Evolutionary conservation across 2,113 vertebrate species (phyloP).

Genomic region (Sapajus apella): DNA sequence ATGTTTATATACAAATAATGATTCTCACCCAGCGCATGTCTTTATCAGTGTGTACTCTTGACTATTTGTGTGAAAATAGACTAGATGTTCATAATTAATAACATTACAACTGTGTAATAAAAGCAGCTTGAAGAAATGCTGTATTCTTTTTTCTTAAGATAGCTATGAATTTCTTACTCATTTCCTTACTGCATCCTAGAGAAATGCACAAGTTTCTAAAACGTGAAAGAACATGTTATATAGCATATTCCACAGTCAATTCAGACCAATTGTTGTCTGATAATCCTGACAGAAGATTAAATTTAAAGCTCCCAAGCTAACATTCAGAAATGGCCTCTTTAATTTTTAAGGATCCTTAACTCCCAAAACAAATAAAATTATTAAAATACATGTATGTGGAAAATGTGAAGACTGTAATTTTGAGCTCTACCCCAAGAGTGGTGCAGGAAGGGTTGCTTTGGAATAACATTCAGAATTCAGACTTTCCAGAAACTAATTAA

Average conservation of each 20-base stretch:
- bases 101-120: slow-evolving; percentile 58
- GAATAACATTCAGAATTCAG: neutral
- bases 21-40: slow-evolving; percentile 10
- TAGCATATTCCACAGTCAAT: neutral
- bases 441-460: neutral
- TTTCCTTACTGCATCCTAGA: neutral
- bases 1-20: neutral
- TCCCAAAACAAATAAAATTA: neutral
- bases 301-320: slow-evolving; percentile 1
- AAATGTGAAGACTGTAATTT: neutral
- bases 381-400: neutral
- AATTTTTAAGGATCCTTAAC: neutral
- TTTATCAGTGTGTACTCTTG: neutral
- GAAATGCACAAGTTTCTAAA: neutral
- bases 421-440: neutral
- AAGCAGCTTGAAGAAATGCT: slow-evolving; percentile 48
- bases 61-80: slow-evolving; percentile 42
- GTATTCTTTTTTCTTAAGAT: neutral
- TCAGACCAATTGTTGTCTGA: neutral
- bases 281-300: neutral
- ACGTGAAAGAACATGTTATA: neutral
- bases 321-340: slow-evolving; percentile 25
- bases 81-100: slow-evolving; percentile 54
- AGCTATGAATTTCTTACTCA: neutral
- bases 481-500: neutral